Base-by-base conservation (phyloP, 1,140 invertebrate species). In the Pteromalus puparum region DNA sequence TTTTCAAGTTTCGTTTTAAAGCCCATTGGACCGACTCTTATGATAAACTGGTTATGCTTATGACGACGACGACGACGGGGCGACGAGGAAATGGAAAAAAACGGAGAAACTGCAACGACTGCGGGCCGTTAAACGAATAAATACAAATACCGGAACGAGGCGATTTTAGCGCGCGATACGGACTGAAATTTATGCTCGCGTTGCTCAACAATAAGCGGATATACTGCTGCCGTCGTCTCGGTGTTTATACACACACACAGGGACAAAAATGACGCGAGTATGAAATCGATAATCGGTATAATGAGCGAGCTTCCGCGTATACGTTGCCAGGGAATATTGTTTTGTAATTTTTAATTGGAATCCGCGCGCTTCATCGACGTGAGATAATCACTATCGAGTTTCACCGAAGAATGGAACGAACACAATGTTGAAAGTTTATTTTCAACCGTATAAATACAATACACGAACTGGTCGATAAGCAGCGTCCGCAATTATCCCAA, bases 11-110 rank as follows among this genome's bases (percentile, higher is more conserved):
- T 30, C 68, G 28, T 70, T 61, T 61, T 70, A 30, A 70, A 70
- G 18, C 26, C 68, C 26, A 70, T 70, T 9, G 53, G 18, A 6
- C 26, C 10, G 68, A 30, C 28, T 70, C 26, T 70, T 70, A 70
- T 70, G 68, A 70, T 70, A 28, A 70, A 70, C 68, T 70, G 68
- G 24, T 30, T 70, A 30, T 70, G 68, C 28, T 30, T 70, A 70
- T 70, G 53, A 61, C 21, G 53, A 21, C 18, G 53, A 61, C 53
- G 53, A 61, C 21, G 53, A 61, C 18, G 53, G n/a, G 46, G 15
- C 46, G 46, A 48, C 46, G 46, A 48, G 15, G 15, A 48, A 48
- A 4, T 15, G 67, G 67, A 68, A 61, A 61, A 61, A 61, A 61
- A n/a, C 18, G 53, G 53, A 61, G 53, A 61, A 70, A 70, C 53